Evolutionary conservation across 2,113 vertebrate species (phyloP), one percentile per base, ranked within the genome.

Genomic region (Passer montanus): DNA sequence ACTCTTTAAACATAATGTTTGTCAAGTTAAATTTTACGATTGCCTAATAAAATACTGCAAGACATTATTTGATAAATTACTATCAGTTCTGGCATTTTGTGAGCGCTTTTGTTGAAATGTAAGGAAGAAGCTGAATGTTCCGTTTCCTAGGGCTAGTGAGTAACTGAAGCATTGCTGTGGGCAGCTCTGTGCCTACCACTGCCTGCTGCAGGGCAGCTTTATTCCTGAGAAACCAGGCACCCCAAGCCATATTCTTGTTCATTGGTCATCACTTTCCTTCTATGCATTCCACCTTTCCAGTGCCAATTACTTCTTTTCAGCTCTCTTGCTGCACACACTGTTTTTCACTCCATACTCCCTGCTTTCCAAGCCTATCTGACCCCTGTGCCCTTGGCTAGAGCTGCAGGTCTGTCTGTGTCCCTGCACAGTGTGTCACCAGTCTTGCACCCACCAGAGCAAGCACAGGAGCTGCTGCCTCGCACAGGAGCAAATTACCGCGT

Each of bases 401-500:
- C 89, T 55, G 24, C 47, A 35, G 31, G 67, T 39, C 55, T 59
- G 33, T 55, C 62, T 68, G 41, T 66, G 50, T 89, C 68, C 76
- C 76, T 56, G 33, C 68, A 70, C 12, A 4, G 3, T 47, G 13
- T 3, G 19, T 26, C 47, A 37, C 39, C 21, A 3, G 30, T 55
- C 64, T 90, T 50, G 46, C 76, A 56, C 37, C 41, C 83, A 52
- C 16, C 58, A 88, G 79, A 93, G 84, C 90, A 94, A 94, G 90
- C 35, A 0, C 72, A 93, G 94, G 90, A 95, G 89, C 93, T 97
- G 89, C 95, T 94, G 95, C 89, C 86, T 97, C 94, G 83, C 95
- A 94, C 94, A 97, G 96, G 94, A 95, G 94, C 95, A 95, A 95
- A 93, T 93, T 89, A 87, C 91, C 0, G 76, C 6, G 76, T 95